These are phyloP conservation scores for Fissipunctia ypsillon DNA, from an alignment of 2,888 invertebrate species.

Conservation along the genomic window DNA sequence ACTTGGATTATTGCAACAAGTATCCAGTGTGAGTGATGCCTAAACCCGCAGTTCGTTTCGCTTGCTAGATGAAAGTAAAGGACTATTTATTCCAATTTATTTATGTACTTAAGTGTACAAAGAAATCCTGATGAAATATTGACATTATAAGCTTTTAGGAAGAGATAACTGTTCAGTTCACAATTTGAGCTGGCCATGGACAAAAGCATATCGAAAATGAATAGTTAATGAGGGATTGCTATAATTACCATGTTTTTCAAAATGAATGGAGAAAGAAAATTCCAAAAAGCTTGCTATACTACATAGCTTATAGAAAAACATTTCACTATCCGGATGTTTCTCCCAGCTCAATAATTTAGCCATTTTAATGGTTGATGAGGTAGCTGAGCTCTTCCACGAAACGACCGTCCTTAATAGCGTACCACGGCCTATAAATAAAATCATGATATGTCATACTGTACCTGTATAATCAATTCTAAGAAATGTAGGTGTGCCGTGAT, in stretches of 20 bases:
- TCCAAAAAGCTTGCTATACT: background rate
- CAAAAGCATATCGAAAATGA: too few relatives aligned
- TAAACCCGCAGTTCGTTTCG: constrained; percentile 52
- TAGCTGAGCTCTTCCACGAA: constrained; percentile 24
- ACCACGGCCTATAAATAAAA: constrained; percentile 41
- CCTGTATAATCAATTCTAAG: constrained; percentile 28
- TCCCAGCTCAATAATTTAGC: constrained; percentile 19
- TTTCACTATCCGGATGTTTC: background rate
- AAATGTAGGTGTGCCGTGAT: constrained; percentile 7
- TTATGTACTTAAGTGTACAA: background rate
- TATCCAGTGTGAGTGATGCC: constrained; percentile 72
- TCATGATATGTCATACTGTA: constrained; percentile 38
- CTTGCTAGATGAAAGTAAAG: constrained; percentile 18
- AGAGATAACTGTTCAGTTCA: background rate
- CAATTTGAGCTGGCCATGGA: background rate
- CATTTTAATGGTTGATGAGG: constrained; percentile 25
- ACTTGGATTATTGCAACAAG: constrained; percentile 79
- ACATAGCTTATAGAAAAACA: background rate
- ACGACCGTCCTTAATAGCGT: constrained; percentile 6
- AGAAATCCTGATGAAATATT: background rate
- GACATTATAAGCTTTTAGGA: background rate
- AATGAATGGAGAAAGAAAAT: background rate
- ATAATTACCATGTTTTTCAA: background rate
- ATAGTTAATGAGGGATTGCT: background rate
- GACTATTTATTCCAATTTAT: constrained; percentile 10